These are phyloP conservation scores for Mythimna lalbum DNA, from an alignment of 2,888 invertebrate species.

Conservation along the genomic window DNA sequence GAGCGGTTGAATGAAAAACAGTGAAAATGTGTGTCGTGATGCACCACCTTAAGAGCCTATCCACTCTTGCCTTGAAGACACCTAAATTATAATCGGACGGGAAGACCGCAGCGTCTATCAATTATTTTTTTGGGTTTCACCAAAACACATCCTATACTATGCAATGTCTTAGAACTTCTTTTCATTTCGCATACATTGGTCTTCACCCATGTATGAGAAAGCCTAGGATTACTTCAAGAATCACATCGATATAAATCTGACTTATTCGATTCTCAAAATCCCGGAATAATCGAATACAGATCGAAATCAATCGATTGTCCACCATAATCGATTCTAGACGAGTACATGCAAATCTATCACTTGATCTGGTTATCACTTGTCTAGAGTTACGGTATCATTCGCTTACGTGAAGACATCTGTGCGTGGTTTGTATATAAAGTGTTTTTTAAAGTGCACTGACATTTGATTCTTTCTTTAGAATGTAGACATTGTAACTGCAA, in stretches of 20 bases:
- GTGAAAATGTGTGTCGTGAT: too few relatives aligned
- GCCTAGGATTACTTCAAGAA: background rate
- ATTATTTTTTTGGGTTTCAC: too few relatives aligned
- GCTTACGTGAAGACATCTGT: conserved; percentile 51
- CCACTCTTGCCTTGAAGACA: too few relatives aligned
- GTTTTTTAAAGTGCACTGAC: conserved; percentile 57
- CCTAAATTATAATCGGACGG: too few relatives aligned
- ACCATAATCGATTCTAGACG: conserved; percentile 47
- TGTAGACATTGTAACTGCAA: conserved; percentile 26
- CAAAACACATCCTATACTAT: background rate
- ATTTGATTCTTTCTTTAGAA: conserved; percentile 39
- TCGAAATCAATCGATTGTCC: conserved; percentile 11
- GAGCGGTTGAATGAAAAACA: too few relatives aligned
- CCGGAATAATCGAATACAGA: conserved; percentile 3
- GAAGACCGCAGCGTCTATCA: too few relatives aligned
- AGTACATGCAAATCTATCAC: conserved; percentile 53
- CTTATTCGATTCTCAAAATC: conserved; percentile 1
- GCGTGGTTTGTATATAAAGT: conserved; percentile 49
- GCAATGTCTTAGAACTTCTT: background rate
- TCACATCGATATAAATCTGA: background rate
- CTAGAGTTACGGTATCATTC: conserved; percentile 54
- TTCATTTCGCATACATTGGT: too few relatives aligned
- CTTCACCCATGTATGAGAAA: background rate
- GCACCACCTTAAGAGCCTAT: too few relatives aligned
- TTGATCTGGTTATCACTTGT: conserved; percentile 54